Conservation (phyloP, 2,888 invertebrate genomes). For the Chaetogeoica ovagalla region DNA sequence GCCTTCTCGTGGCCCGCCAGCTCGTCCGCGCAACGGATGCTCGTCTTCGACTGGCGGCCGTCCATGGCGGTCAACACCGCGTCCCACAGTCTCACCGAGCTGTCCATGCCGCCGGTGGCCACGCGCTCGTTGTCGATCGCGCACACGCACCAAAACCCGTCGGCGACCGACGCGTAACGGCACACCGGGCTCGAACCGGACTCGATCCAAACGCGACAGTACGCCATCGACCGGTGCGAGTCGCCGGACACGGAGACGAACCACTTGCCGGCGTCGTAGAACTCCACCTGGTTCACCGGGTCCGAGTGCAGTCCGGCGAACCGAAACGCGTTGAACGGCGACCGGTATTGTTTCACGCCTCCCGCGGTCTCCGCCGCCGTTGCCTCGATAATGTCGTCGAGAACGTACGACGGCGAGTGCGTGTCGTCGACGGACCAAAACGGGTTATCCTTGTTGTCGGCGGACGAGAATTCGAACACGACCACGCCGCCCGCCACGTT, state of each 20-base stretch:
- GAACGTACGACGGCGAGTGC: neutral
- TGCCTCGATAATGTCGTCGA: too few relatives aligned
- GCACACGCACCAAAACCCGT: neutral
- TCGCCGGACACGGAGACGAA: neutral
- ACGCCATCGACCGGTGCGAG: neutral
- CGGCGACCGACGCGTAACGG: neutral
- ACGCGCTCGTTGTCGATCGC: neutral
- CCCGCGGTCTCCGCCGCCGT: accelerated
- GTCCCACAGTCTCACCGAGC: neutral
- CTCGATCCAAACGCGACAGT: too few relatives aligned
- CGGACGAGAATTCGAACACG: neutral
- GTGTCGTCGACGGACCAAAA: neutral
- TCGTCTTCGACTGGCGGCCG: neutral
- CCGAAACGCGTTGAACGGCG: neutral
- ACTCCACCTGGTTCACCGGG: neutral
- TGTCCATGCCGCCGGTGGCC: constrained; percentile 5
- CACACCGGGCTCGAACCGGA: too few relatives aligned
- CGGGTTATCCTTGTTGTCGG: neutral
- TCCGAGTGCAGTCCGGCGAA: neutral
- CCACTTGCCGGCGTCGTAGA: neutral
- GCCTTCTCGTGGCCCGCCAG: neutral
- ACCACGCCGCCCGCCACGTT: neutral
- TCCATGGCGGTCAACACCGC: too few relatives aligned
- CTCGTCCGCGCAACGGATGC: neutral
- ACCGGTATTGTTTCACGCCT: neutral